A percentile compares a stretch with the other conserved stretches of the same genome.
phyloP scores from a whole-genome alignment of 2,888 invertebrate genomes.

The Plutella xylostella region DNA sequence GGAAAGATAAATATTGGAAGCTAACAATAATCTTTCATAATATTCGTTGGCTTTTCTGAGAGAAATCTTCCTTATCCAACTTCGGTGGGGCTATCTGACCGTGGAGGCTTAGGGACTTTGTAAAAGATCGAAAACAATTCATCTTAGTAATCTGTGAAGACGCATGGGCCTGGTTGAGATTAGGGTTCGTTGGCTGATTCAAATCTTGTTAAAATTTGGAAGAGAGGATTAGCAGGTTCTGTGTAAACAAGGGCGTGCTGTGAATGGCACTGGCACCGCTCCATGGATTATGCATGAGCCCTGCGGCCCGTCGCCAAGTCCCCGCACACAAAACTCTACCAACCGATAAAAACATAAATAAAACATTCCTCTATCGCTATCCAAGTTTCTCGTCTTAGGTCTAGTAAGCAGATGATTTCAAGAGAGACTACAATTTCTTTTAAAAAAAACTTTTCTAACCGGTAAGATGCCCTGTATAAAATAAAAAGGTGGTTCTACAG shows the following conservation, averaged over 20 bases:
- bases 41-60: too few species aligned
- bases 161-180: constrained; percentile 21
- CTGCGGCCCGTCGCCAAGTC: too few species aligned
- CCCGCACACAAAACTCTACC: not conserved
- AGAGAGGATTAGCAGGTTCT: constrained; percentile 49
- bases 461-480: constrained; percentile 1
- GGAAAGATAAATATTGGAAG: too few species aligned
- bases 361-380: too few species aligned
- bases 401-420: too few species aligned
- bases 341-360: constrained; percentile 1
- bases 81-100: too few species aligned
- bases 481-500: constrained; percentile 6
- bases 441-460: too few species aligned
- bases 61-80: too few species aligned
- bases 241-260: constrained; percentile 51
- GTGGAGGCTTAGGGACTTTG: constrained; percentile 15
- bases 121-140: constrained; percentile 25
- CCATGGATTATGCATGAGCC: constrained; percentile 56
- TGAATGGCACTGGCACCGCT: constrained; percentile 23
- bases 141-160: constrained; percentile 30
- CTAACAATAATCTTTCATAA: too few species aligned
- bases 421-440: too few species aligned
- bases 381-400: too few species aligned
- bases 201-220: constrained; percentile 54
- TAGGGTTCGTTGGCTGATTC: constrained; percentile 36